Base-by-base conservation (phyloP, 2,113 vertebrate genomes). In the Gila orcuttii region DNA sequence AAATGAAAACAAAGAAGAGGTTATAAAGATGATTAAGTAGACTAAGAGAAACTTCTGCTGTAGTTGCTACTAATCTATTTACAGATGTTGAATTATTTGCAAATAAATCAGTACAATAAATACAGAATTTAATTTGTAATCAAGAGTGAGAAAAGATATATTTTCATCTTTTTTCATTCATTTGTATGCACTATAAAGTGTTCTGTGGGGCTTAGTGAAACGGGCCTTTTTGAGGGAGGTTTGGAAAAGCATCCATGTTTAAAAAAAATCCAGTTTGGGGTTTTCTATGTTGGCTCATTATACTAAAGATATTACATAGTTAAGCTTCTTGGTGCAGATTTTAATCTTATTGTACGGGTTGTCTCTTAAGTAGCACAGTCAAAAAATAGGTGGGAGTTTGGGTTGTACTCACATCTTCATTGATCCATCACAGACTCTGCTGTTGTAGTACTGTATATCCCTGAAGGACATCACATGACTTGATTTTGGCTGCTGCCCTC, bases 401-500 rank as follows among this genome's bases (percentile, higher is more conserved):
- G 23, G 76, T 23, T 79, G 52, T 39, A 39, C 52, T 42, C 31
- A 52, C 74, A 79, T 79, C 52, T 79, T 19, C 2, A 21, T 7
- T 45, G 21, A 45, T 45, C 21, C 69, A 42, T 73, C 68, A 73
- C 69, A 73, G 42, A 47, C 71, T 47, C 42, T 74, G 71, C 31
- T 42, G 69, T n/a, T 73, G 33, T 73, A 73, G 55, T 15, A 57
- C 55, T 60, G 77, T 36, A 79, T 36, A 79, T 36, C 77, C 33
- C 55, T 39, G 33, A 60, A 74, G 55, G 33, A 25, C 55, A 10
- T 60, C 55, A 79, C 55, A 28, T 79, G 77, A 79, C 77, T 62
- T 39, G 77, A 79, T 79, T 79, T 59, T 59, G 50, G 50, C 50
- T 36, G 74, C 47, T 77, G 50, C 25, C 28, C 50, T 78, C 28